Percentiles rank a stretch among this genome's conserved stretches.
phyloP scores from a whole-genome alignment of 2,113 vertebrate species.

The Lontra canadensis region DNA sequence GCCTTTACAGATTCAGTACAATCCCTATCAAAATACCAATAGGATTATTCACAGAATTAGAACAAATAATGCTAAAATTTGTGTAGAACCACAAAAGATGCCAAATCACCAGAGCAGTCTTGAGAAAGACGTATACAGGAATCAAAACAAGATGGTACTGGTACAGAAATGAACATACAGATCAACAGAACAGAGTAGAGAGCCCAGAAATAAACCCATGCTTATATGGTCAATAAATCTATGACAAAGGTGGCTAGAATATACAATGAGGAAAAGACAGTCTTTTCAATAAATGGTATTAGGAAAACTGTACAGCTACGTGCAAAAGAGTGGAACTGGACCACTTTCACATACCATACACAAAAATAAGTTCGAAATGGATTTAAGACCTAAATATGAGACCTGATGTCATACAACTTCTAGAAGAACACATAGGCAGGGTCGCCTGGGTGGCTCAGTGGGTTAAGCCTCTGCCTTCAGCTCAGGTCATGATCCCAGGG shows the following conservation, averaged over 20 bases:
- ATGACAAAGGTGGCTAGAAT: neutral
- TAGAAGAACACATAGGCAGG: neutral
- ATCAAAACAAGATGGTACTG: neutral
- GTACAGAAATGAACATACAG: neutral
- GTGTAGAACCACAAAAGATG: neutral
- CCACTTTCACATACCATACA: neutral
- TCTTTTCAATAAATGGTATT: neutral
- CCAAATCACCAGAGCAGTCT: neutral
- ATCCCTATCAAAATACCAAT: neutral
- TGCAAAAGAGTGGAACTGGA: neutral
- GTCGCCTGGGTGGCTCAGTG: too few species aligned
- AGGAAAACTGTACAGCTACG: neutral
- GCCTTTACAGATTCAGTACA: neutral
- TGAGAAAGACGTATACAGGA: neutral
- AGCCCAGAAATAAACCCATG: neutral
- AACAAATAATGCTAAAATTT: neutral
- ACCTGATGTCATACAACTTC: neutral
- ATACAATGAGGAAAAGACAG: neutral
- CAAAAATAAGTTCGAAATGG: neutral
- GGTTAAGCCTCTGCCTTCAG: too few species aligned
- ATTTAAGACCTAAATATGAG: neutral
- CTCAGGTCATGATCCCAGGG: too few species aligned
- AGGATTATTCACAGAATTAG: neutral
- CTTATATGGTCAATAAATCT: neutral
- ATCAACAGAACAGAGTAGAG: neutral